Evolutionary conservation across 2,888 invertebrate genomes (phyloP), one percentile per base, ranked within the genome.

Genomic region (Tipula confusa): DNA sequence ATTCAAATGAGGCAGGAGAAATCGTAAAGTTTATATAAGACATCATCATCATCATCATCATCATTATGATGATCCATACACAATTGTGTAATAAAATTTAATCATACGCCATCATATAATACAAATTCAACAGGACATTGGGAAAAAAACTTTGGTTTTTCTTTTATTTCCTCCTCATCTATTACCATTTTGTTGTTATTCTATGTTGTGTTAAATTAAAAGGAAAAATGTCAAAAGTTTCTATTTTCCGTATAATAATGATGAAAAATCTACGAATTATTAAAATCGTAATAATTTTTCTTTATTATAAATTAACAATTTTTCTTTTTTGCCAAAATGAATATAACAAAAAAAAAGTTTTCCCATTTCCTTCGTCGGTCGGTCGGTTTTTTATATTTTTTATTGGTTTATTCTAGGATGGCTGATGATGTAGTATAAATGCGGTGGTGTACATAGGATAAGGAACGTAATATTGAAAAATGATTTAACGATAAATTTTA

Each of bases 191-290:
- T 64, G 64, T 64, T 64, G 64, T 64, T 64, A 24, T 64, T 64
- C 9, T n/a, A n/a, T 64, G 64, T 64, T 24, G 9, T 64, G 64
- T 64, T 64, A 64, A 64, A 64, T 64, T 64, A 64, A 24, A 64
- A 64, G 64, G 64, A 64, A 64, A 64, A 64, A 64, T 64, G 64
- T 64, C 64, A 64, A 64, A 64, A 24, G 15, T 48, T 48, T 18
- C 18, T 24, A 5, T 64, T 64, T 64, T 64, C 24, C 24, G 24
- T 64, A 9, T 64, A 64, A 9, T 64, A 64, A 64, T 64, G 64
- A 64, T 64, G 64, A 64, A 64, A 64, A 64, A 64, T 64, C 64
- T 64, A 64, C 64, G 24, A 64, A 64, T n/a, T 64, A 64, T 64
- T 64, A 64, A 64, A 64, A 64, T 64, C 64, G 64, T 64, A 64